A percentile compares a stretch with the other conserved stretches of the same genome.
phyloP scores from a whole-genome alignment of 2,888 invertebrate species.

The Muscina levida region DNA sequence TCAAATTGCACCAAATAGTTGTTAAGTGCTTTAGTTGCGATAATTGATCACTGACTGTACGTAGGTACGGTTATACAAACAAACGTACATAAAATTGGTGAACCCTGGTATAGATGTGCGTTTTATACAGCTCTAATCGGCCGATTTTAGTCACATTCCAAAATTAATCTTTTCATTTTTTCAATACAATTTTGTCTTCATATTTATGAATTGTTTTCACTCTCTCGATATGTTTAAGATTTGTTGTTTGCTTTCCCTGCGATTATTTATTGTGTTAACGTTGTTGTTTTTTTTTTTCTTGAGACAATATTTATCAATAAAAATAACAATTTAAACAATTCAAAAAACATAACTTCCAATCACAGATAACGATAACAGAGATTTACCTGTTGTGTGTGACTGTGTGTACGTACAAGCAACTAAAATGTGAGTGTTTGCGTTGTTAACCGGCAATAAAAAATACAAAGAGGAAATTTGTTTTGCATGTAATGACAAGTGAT shows the following conservation, averaged over 20 bases:
- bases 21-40: too few relatives aligned
- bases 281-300: not conserved
- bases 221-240: constrained; percentile 32
- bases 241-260: too few relatives aligned
- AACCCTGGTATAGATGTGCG: too few relatives aligned
- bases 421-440: too few relatives aligned
- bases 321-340: constrained; percentile 32
- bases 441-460: too few relatives aligned
- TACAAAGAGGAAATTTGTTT: not conserved
- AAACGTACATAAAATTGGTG: not conserved
- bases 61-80: not conserved
- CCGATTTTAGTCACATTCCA: not conserved
- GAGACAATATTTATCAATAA: constrained; percentile 40
- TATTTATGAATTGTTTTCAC: constrained; percentile 20
- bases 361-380: constrained; percentile 15
- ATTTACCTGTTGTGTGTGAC: not conserved
- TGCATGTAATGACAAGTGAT: not conserved
- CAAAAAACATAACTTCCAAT: constrained; percentile 28
- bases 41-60: too few relatives aligned
- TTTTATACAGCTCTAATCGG: too few relatives aligned
- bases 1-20: too few relatives aligned
- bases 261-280: not conserved
- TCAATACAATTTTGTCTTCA: constrained; percentile 20
- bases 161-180: constrained; percentile 30
- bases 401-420: not conserved